These are phyloP conservation scores for Stenopsyche tienmushanensis DNA, from an alignment of 1,140 invertebrate species.

Conservation along the genomic window DNA sequence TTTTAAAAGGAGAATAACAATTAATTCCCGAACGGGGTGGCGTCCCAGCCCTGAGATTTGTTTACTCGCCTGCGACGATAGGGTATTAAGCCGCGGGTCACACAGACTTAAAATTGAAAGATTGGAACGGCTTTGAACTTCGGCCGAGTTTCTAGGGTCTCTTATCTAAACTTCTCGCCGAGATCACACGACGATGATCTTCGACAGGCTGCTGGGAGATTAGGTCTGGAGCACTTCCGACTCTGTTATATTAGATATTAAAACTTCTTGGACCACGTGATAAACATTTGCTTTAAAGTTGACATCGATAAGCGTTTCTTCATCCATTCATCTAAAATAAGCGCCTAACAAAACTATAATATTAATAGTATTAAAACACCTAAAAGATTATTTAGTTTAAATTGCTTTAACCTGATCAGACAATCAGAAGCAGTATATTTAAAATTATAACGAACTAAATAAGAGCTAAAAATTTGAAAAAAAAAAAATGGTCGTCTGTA, in stretches of 20 bases:
- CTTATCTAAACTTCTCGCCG: neutral
- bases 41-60: constrained; percentile 12
- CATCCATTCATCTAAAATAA: too few relatives aligned
- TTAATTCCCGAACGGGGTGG: constrained; percentile 14
- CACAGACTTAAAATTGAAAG: constrained; percentile 25
- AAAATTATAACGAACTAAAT: too few relatives aligned
- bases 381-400: too few relatives aligned
- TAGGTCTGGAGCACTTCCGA: neutral
- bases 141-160: neutral
- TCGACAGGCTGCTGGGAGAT: neutral
- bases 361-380: too few relatives aligned
- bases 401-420: too few relatives aligned
- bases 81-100: constrained; percentile 28
- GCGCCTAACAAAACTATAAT: too few relatives aligned
- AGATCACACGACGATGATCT: neutral
- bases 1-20: constrained; percentile 22
- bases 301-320: neutral
- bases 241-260: neutral
- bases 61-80: constrained; percentile 23
- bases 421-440: too few relatives aligned
- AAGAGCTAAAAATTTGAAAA: too few relatives aligned
- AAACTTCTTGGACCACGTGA: neutral
- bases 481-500: too few relatives aligned
- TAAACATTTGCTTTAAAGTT: neutral
- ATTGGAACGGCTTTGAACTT: constrained; percentile 14